phyloP scores from a whole-genome alignment of 2,888 invertebrate species.

The Agriotes lineatus region DNA sequence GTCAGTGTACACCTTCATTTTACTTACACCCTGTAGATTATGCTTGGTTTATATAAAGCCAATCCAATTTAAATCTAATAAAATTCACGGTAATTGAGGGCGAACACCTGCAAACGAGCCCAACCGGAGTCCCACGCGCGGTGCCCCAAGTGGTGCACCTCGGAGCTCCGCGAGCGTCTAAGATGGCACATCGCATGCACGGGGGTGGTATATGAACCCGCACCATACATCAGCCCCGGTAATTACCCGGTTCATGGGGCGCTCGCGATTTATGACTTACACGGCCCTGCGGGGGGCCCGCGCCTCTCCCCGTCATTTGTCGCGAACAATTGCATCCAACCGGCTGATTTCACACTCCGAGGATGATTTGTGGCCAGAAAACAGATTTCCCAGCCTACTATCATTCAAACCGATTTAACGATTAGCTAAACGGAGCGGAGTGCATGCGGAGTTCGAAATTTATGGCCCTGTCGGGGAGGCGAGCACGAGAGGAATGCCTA shows the following conservation, averaged over 20 bases:
- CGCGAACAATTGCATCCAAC: conserved; percentile 60
- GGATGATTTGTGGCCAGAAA: conserved; percentile 59
- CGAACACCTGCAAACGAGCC: not conserved
- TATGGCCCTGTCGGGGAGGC: conserved; percentile 47
- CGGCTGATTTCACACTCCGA: conserved; percentile 58
- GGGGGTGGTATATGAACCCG: conserved; percentile 55
- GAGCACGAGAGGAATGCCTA: conserved; percentile 40
- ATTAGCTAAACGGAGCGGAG: conserved; percentile 60
- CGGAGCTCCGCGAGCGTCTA: conserved; percentile 24
- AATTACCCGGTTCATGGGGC: conserved; percentile 60
- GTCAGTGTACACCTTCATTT: too few species aligned
- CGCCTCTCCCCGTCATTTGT: conserved; percentile 59
- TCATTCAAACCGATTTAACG: conserved; percentile 58
- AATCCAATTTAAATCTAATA: not conserved
- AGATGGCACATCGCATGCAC: conserved; percentile 36
- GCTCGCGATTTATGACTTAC: conserved; percentile 57
- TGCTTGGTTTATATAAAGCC: not conserved
- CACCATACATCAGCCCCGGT: conserved; percentile 59
- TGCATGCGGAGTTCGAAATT: conserved; percentile 54
- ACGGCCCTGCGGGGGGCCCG: conserved; percentile 56
- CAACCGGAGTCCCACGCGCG: not conserved
- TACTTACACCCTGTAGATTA: too few species aligned
- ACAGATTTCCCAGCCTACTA: conserved; percentile 58
- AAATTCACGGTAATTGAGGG: not conserved
- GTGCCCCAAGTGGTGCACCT: conserved; percentile 31